A percentile compares a stretch with the other conserved stretches of the same genome.
phyloP scores from a whole-genome alignment of 2,113 vertebrate species.

The Peromyscus polionotus region DNA sequence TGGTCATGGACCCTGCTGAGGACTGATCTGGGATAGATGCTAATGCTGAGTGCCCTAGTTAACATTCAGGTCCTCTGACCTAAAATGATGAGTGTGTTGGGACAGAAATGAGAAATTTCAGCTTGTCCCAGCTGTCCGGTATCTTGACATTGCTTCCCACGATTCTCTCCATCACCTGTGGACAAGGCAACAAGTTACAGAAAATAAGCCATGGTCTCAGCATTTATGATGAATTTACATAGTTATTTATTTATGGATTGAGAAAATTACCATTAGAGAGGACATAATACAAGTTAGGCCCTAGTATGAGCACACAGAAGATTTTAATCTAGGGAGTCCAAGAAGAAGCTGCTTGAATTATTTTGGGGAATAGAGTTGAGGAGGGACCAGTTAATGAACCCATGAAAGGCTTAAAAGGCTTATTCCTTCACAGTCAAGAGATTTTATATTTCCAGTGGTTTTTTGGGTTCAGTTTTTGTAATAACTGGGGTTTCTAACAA shows the following conservation, averaged over 20 bases:
- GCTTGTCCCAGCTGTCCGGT: background rate
- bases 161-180: background rate
- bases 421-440: background rate
- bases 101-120: background rate
- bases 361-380: background rate
- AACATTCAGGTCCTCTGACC: background rate
- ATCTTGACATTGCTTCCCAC: background rate
- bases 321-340: background rate
- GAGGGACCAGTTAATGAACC: background rate
- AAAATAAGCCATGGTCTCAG: background rate
- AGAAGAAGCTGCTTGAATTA: background rate
- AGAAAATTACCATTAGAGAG: background rate
- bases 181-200: background rate
- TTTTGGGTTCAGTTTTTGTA: background rate
- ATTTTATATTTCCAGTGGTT: background rate
- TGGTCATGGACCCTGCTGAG: background rate
- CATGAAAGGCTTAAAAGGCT: background rate
- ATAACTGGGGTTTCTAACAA: background rate
- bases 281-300: background rate
- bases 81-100: background rate
- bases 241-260: background rate
- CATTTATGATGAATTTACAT: background rate
- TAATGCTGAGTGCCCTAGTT: background rate
- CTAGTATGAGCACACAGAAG: background rate
- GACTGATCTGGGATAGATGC: background rate